Evolutionary conservation across 2,888 invertebrate genomes (phyloP).

Genomic region (Cheilosia pagana): DNA sequence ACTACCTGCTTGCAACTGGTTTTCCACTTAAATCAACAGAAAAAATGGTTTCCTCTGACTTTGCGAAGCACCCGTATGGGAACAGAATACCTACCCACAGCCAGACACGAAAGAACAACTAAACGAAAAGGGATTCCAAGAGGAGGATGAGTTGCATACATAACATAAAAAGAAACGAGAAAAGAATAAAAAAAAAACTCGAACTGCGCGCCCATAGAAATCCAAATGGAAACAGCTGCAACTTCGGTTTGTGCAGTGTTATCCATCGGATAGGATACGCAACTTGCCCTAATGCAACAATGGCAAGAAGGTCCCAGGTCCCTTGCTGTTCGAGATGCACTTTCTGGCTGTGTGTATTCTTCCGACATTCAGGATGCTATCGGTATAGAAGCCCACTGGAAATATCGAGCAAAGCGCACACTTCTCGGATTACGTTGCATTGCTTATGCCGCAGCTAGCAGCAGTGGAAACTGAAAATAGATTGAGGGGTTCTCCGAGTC

Average conservation of each 20-base stretch:
- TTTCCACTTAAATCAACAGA: conserved; percentile 46
- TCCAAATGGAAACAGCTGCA: conserved; percentile 58
- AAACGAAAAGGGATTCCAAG: conserved; percentile 10
- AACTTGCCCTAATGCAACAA: conserved; percentile 57
- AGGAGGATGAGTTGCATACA: conserved; percentile 19
- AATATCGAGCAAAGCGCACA: conserved; percentile 42
- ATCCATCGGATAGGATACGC: conserved; percentile 68
- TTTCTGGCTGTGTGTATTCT: conserved; percentile 24
- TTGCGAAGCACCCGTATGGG: conserved; percentile 59
- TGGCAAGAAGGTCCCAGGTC: conserved; percentile 24
- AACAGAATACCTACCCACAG: conserved; percentile 17
- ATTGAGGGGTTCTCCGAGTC: conserved; percentile 17
- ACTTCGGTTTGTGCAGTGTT: conserved; percentile 49
- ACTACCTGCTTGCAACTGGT: conserved; percentile 69
- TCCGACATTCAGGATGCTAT: conserved; percentile 7
- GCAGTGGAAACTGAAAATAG: conserved; percentile 1
- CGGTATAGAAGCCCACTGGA: conserved; percentile 29
- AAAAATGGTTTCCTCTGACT: conserved; percentile 49
- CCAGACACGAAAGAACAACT: conserved; percentile 8
- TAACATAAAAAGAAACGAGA: conserved; percentile 27
- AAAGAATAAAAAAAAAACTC: conserved; percentile 23
- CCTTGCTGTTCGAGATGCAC: conserved; percentile 64
- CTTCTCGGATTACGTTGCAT: conserved; percentile 60
- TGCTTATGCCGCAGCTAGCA: not conserved
- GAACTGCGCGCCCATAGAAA: conserved; percentile 36